Evolutionary conservation across 2,888 invertebrate species (phyloP).

Genomic region (Arrhopalites spinosus): DNA sequence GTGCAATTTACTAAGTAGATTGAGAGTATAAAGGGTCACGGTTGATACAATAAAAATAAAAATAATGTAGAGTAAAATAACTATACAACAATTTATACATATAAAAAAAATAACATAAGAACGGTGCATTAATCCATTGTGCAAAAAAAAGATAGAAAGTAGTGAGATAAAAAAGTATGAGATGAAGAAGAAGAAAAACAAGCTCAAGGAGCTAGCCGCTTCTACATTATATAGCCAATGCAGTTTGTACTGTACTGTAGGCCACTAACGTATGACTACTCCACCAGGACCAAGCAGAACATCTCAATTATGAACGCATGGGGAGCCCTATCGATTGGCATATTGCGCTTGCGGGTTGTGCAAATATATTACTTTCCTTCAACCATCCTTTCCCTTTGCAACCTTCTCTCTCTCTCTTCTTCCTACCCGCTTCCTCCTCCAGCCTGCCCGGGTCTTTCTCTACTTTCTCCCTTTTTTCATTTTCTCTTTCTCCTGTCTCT

Average conservation of each 20-base stretch:
- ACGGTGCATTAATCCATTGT: slow-evolving; percentile 28
- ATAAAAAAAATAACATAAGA: neutral
- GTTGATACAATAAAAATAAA: slow-evolving; percentile 5
- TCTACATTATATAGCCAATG: too few species aligned
- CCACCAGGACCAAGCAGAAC: slow-evolving; percentile 40
- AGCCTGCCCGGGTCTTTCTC: slow-evolving; percentile 22
- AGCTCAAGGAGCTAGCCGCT: too few species aligned
- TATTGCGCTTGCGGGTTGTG: slow-evolving; percentile 42
- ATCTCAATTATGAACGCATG: slow-evolving; percentile 47
- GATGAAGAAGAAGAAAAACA: too few species aligned
- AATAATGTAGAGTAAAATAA: neutral
- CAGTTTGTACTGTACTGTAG: slow-evolving; percentile 25
- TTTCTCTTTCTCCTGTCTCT: slow-evolving; percentile 3
- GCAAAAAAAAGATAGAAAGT: slow-evolving; percentile 11
- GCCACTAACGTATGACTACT: slow-evolving; percentile 35
- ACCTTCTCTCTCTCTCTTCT: neutral
- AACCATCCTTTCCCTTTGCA: neutral
- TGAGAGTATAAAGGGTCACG: neutral
- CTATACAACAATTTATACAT: neutral
- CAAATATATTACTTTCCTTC: slow-evolving; percentile 14
- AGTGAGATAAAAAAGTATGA: neutral
- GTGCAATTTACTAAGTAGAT: too few species aligned
- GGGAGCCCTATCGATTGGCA: slow-evolving; percentile 42
- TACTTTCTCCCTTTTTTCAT: slow-evolving; percentile 1
- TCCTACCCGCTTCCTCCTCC: neutral